Conservation (phyloP, 2,888 invertebrate genomes). For the Cantharis rufa region DNA sequence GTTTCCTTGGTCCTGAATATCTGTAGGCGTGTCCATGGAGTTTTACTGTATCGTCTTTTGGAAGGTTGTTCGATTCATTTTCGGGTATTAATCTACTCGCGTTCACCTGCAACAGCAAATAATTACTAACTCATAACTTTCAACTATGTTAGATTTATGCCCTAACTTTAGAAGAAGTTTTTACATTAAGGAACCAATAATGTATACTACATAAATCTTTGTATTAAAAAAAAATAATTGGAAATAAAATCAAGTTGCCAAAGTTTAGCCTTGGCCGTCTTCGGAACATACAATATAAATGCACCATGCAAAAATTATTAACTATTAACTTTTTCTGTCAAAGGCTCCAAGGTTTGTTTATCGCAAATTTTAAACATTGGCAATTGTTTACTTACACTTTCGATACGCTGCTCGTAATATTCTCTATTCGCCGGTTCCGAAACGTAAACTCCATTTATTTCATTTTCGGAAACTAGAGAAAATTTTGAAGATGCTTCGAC, state of each 20-base stretch:
- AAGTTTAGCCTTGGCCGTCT: too few relatives aligned
- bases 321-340: too few relatives aligned
- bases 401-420: neutral
- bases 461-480: neutral
- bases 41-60: slow-evolving; percentile 25
- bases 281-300: too few relatives aligned
- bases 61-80: slow-evolving; percentile 8
- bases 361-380: too few relatives aligned
- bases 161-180: neutral
- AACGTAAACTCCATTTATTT: neutral
- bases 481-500: neutral
- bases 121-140: neutral
- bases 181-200: neutral
- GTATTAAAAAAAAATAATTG: neutral
- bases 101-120: slow-evolving; percentile 22
- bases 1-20: slow-evolving; percentile 70
- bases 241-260: too few relatives aligned
- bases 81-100: slow-evolving; percentile 27
- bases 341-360: too few relatives aligned
- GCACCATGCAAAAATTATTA: too few relatives aligned
- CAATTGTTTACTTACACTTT: neutral
- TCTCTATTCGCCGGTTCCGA: neutral
- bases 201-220: neutral
- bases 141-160: neutral
- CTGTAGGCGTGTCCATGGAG: slow-evolving; percentile 36